phyloP scores from a whole-genome alignment of 2,888 invertebrate species.

The Cheilosia impressa region DNA sequence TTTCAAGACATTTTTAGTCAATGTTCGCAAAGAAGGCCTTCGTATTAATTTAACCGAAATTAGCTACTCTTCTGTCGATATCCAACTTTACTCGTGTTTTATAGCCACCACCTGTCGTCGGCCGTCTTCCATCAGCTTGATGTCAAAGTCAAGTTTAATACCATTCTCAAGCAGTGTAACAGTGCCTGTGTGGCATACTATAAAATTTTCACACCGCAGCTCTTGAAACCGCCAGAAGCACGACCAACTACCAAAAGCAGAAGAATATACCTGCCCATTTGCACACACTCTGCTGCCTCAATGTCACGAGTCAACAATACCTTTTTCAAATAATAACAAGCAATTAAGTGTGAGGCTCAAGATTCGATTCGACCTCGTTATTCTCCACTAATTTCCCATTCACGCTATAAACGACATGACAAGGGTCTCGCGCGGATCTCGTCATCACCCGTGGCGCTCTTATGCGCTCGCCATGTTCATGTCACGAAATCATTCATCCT shows the following conservation, averaged over 20 bases:
- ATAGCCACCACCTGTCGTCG: neutral
- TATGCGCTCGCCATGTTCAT: constrained; percentile 49
- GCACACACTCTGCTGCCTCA: constrained; percentile 34
- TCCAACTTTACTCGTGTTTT: no score
- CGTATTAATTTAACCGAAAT: neutral
- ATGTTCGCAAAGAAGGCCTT: no score
- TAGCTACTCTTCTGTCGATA: neutral
- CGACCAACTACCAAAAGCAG: constrained; percentile 9
- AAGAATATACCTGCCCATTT: constrained; percentile 31
- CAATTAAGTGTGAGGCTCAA: constrained; percentile 60
- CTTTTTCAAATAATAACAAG: constrained; percentile 60
- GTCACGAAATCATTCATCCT: constrained; percentile 64
- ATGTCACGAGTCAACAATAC: constrained; percentile 58
- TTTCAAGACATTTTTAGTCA: no score
- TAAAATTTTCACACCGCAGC: constrained; percentile 57
- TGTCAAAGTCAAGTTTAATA: constrained; percentile 43
- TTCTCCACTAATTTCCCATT: constrained; percentile 23
- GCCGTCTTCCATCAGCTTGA: neutral
- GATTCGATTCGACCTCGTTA: constrained; percentile 58
- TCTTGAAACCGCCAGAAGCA: constrained; percentile 14
- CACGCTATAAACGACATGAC: constrained; percentile 37
- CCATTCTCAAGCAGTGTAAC: constrained; percentile 30
- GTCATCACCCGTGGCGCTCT: constrained; percentile 38
- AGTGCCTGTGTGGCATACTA: constrained; percentile 18
- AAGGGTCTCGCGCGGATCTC: constrained; percentile 40